A percentile compares a stretch with the other conserved stretches of the same genome.
phyloP scores from a whole-genome alignment of 2,888 invertebrate genomes.

The Macropis europaea region DNA sequence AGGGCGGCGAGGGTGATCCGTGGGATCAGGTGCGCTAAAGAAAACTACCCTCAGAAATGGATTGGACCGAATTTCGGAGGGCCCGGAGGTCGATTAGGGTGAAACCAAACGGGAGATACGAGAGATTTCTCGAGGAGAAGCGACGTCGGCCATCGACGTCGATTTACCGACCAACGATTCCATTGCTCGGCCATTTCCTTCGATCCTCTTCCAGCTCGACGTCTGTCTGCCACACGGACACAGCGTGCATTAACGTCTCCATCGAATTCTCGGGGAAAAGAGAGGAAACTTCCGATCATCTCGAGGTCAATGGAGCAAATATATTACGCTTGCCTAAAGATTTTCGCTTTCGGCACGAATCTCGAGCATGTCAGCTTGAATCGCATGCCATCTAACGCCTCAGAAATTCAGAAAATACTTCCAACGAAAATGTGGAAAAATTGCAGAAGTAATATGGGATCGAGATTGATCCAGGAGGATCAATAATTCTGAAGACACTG shows the following conservation, averaged over 20 bases:
- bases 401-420: too few relatives aligned
- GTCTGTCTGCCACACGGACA: slow-evolving; percentile 6
- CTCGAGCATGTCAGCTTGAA: background rate
- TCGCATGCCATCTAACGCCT: too few relatives aligned
- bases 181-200: slow-evolving; percentile 53
- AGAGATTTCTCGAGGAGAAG: slow-evolving; percentile 61
- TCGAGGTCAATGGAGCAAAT: slow-evolving; percentile 1
- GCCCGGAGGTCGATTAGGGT: slow-evolving; percentile 64
- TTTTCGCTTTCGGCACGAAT: background rate
- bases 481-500: too few relatives aligned
- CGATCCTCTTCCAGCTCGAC: slow-evolving; percentile 11
- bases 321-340: background rate
- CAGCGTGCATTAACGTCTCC: slow-evolving; percentile 67
- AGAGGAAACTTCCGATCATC: slow-evolving; percentile 59
- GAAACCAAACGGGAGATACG: slow-evolving; percentile 63
- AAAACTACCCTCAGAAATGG: slow-evolving; percentile 64
- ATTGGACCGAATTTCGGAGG: slow-evolving; percentile 64
- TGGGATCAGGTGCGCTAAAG: slow-evolving; percentile 63
- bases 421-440: too few relatives aligned
- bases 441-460: too few relatives aligned
- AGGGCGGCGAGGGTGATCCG: slow-evolving; percentile 29
- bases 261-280: slow-evolving; percentile 70
- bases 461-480: too few relatives aligned
- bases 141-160: slow-evolving; percentile 53
- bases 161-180: slow-evolving; percentile 56